Percentiles rank a stretch among this genome's conserved stretches.
These are phyloP conservation scores for Malacoraja senta DNA, from an alignment of 2,797 vertebrate species.

Conservation along the genomic window DNA sequence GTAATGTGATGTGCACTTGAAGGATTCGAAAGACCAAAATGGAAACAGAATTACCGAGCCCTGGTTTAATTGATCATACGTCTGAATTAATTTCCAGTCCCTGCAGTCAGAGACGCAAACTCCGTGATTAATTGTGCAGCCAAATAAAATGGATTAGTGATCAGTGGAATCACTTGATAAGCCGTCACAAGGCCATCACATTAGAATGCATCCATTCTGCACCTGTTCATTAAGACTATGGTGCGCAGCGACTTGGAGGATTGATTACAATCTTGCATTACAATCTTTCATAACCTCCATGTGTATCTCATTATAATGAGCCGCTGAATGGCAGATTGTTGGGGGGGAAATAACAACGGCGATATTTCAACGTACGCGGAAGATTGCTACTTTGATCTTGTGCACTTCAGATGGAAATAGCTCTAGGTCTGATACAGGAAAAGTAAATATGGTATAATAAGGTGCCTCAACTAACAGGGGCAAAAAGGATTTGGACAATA, in stretches of 20 bases:
- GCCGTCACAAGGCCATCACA: constrained; percentile 60
- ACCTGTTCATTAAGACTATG: constrained; percentile 60
- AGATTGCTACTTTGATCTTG: constrained; percentile 5
- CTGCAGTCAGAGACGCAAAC: constrained; percentile 54
- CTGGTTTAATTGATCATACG: constrained; percentile 47
- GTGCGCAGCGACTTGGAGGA: constrained; percentile 56
- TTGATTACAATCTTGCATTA: constrained; percentile 59
- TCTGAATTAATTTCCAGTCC: constrained; percentile 57
- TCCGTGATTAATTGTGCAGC: constrained; percentile 63
- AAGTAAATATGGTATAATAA: neutral
- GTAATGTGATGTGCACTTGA: neutral
- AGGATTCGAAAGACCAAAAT: constrained; percentile 41
- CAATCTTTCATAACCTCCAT: neutral
- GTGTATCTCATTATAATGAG: constrained; percentile 20
- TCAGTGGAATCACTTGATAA: constrained; percentile 62
- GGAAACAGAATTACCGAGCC: constrained; percentile 49
- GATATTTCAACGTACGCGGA: constrained; percentile 47
- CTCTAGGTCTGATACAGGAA: neutral
- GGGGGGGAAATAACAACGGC: constrained; percentile 50
- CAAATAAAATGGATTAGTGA: constrained; percentile 64
- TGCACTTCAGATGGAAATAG: neutral
- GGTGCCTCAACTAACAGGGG: neutral
- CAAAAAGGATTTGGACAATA: too few species aligned
- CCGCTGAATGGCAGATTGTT: neutral
- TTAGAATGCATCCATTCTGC: constrained; percentile 59